Evolutionary conservation across 2,797 vertebrate species (phyloP).

Genomic region (Harpagifer antarcticus): DNA sequence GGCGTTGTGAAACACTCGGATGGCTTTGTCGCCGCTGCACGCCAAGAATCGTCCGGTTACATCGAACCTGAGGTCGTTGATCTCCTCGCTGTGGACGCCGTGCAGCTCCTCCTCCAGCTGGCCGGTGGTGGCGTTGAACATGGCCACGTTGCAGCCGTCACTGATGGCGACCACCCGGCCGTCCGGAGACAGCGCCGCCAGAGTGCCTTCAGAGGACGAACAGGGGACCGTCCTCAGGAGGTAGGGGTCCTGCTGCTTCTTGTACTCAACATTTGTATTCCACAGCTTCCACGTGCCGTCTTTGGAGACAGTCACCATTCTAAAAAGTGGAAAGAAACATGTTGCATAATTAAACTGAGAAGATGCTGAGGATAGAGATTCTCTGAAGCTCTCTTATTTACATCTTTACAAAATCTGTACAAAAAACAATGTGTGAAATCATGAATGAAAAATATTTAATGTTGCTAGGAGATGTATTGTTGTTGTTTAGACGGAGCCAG

Average conservation of each 20-base stretch:
- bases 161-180: constrained; percentile 89
- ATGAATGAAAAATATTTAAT: background rate
- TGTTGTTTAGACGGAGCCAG: background rate
- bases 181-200: constrained; percentile 90
- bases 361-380: background rate
- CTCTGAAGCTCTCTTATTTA: background rate
- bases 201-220: constrained; percentile 80
- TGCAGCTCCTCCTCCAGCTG: constrained; percentile 89
- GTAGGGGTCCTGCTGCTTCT: constrained; percentile 96
- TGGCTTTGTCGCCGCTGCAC: constrained; percentile 90
- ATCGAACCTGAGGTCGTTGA: constrained; percentile 91
- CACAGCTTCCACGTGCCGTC: constrained; percentile 97
- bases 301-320: constrained; percentile 96
- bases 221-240: constrained; percentile 89
- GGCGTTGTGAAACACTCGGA: constrained; percentile 91
- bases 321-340: constrained; percentile 54
- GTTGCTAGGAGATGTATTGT: background rate
- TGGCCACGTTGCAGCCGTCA: constrained; percentile 78
- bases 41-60: constrained; percentile 88
- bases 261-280: constrained; percentile 96
- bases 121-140: constrained; percentile 86
- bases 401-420: too few relatives aligned
- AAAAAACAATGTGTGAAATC: background rate
- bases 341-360: background rate
- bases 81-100: constrained; percentile 81